phyloP scores from a whole-genome alignment of 2,113 vertebrate genomes.

The Calonectris borealis region DNA sequence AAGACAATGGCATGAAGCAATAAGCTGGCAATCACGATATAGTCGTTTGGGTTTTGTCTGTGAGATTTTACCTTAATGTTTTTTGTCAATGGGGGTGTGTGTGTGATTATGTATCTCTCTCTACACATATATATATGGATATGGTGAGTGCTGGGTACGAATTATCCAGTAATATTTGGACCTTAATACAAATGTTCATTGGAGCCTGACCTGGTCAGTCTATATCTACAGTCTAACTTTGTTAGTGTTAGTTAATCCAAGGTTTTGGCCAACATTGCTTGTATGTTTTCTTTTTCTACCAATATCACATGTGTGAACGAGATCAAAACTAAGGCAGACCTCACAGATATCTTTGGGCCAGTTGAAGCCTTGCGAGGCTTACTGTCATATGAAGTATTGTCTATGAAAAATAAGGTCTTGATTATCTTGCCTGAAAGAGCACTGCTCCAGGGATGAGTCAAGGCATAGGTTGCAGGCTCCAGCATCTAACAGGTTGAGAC shows the following conservation, averaged over 20 bases:
- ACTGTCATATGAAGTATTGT: background rate
- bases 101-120: background rate
- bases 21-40: background rate
- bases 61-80: background rate
- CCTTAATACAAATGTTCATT: background rate
- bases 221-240: background rate
- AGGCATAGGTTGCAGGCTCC: constrained; percentile 48
- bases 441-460: constrained; percentile 58
- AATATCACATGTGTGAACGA: background rate
- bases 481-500: constrained; percentile 54
- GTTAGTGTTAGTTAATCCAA: background rate
- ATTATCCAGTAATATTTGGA: background rate
- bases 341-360: background rate
- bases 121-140: background rate
- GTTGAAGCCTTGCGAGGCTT: background rate
- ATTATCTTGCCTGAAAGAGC: constrained; percentile 58
- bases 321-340: background rate
- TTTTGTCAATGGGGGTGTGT: background rate
- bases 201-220: background rate
- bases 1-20: constrained; percentile 10
- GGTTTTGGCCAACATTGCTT: background rate
- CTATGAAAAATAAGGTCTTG: constrained; percentile 44
- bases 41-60: background rate
- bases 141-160: background rate
- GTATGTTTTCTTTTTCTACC: background rate